phyloP scores from a whole-genome alignment of 1,140 invertebrate species.

The Drosophila asahinai region DNA sequence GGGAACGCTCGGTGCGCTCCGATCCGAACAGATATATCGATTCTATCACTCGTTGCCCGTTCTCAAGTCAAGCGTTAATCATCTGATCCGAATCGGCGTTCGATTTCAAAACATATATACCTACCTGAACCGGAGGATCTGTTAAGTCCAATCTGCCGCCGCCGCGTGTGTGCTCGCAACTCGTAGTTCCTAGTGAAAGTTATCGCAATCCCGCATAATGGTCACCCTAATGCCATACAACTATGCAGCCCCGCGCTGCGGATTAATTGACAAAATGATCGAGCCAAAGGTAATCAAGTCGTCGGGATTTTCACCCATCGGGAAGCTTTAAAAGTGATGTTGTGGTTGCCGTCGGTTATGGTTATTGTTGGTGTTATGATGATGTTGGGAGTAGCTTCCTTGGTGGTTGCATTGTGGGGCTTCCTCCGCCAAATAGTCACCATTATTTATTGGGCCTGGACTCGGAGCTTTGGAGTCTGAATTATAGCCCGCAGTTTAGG shows the following conservation, averaged over 20 bases:
- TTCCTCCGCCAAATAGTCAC: slow-evolving; percentile 18
- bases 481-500: slow-evolving; percentile 13
- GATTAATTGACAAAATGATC: slow-evolving; percentile 87
- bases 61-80: slow-evolving; percentile 1
- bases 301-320: slow-evolving; percentile 8
- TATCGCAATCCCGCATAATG: slow-evolving; percentile 75
- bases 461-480: not conserved
- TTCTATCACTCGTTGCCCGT: not conserved
- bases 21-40: slow-evolving; percentile 7
- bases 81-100: slow-evolving; percentile 26
- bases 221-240: slow-evolving; percentile 87
- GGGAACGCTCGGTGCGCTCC: slow-evolving; percentile 17
- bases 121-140: slow-evolving; percentile 13
- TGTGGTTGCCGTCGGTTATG: slow-evolving; percentile 57
- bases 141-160: not conserved
- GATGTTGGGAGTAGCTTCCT: slow-evolving; percentile 27
- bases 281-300: slow-evolving; percentile 86
- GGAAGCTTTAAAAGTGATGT: slow-evolving; percentile 76
- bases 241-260: slow-evolving; percentile 86
- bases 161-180: slow-evolving; percentile 16
- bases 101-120: slow-evolving; percentile 46
- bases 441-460: slow-evolving; percentile 15
- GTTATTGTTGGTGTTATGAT: slow-evolving; percentile 22
- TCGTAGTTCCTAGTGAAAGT: slow-evolving; percentile 42
- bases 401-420: slow-evolving; percentile 44